A percentile compares a stretch with the other conserved stretches of the same genome.
Conservation (phyloP, 2,113 vertebrate species). For the Panthera leo region DNA sequence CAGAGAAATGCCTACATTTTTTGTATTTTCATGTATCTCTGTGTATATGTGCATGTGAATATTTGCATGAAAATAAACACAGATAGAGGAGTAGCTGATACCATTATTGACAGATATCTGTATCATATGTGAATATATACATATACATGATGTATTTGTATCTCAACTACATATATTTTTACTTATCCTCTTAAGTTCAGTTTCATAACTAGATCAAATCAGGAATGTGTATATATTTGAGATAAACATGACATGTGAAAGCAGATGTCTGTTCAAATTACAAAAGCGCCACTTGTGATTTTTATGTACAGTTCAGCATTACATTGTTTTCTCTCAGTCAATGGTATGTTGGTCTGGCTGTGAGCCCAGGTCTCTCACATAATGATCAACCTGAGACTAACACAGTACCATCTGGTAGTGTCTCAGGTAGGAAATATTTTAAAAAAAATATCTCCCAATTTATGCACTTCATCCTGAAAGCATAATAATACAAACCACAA, state of each 20-base stretch:
- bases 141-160: neutral
- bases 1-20: neutral
- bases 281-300: conserved; percentile 74
- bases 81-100: neutral
- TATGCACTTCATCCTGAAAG: conserved; percentile 64
- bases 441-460: conserved; percentile 70
- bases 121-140: neutral
- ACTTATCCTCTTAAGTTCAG: neutral
- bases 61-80: neutral
- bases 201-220: conserved; percentile 9
- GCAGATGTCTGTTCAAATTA: conserved; percentile 80
- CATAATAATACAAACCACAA: neutral
- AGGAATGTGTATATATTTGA: conserved; percentile 31
- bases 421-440: conserved; percentile 81
- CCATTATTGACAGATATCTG: neutral
- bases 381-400: conserved; percentile 83
- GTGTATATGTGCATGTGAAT: neutral
- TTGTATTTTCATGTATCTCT: neutral
- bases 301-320: conserved; percentile 74
- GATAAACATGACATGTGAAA: conserved; percentile 71
- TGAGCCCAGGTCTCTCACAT: conserved; percentile 81
- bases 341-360: conserved; percentile 82
- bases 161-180: conserved; percentile 1
- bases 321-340: conserved; percentile 78
- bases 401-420: conserved; percentile 82